phyloP scores from a whole-genome alignment of 2,113 vertebrate species.

The Bucco capensis region DNA sequence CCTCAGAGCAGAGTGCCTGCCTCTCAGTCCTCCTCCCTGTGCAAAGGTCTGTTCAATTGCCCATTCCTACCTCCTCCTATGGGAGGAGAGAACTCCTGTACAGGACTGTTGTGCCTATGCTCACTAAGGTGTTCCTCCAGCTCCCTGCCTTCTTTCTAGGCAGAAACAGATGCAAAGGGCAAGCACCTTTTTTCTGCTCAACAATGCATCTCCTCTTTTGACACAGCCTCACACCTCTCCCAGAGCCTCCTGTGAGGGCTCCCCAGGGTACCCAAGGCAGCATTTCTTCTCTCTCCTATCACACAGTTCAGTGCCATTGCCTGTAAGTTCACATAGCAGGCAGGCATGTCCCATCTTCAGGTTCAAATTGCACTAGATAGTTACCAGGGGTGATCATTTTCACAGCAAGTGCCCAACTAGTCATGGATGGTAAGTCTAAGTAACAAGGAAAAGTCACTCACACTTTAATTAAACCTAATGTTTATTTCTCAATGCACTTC shows the following conservation, averaged over 20 bases:
- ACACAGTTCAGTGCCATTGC: background rate
- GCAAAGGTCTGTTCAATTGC: background rate
- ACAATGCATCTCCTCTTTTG: background rate
- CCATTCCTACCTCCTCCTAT: background rate
- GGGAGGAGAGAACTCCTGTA: background rate
- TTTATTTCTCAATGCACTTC: background rate
- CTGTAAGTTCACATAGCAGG: background rate
- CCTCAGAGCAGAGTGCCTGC: background rate
- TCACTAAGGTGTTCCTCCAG: background rate
- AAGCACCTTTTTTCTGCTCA: background rate
- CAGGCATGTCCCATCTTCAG: background rate
- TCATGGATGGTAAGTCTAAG: background rate
- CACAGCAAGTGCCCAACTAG: background rate
- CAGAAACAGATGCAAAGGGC: background rate
- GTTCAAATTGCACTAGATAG: background rate
- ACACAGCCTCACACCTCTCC: background rate
- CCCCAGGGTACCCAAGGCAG: background rate
- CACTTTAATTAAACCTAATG: background rate
- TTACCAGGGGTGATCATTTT: background rate
- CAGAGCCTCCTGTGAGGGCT: background rate
- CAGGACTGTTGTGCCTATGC: fast-evolving
- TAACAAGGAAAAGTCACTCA: background rate
- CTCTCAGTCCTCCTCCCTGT: background rate
- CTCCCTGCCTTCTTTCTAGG: background rate
- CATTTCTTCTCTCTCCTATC: background rate